Conservation (phyloP, 53 echinoderm and acorn worm genomes). For the Echinometra lucunter region DNA sequence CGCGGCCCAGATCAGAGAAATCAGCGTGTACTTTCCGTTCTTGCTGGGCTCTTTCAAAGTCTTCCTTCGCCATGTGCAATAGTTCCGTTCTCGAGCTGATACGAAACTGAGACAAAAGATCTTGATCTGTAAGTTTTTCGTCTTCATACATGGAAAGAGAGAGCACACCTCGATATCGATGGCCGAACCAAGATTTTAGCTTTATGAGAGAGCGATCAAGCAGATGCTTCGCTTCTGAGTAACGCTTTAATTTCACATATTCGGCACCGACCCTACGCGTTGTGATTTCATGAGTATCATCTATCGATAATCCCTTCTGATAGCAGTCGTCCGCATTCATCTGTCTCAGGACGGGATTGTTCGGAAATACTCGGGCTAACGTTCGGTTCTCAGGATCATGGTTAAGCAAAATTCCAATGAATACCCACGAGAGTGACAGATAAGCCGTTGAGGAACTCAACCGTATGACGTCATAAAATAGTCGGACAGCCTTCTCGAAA, state of each 20-base stretch:
- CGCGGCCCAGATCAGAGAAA: conserved; percentile 84
- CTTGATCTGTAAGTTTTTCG: conserved; percentile 15
- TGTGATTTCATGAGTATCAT: conserved; percentile 74
- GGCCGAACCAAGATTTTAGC: conserved; percentile 77
- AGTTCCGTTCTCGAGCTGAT: conserved; percentile 6
- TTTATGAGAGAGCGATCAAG: conserved; percentile 73
- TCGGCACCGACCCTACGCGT: conserved; percentile 87
- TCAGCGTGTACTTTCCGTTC: conserved; percentile 85
- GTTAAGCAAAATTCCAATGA: conserved; percentile 88
- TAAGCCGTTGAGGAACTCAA: conserved; percentile 67
- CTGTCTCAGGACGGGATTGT: conserved; percentile 17
- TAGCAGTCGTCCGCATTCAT: conserved; percentile 77
- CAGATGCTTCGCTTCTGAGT: conserved; percentile 71
- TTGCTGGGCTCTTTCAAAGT: conserved; percentile 73
- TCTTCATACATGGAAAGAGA: conserved; percentile 79
- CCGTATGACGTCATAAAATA: conserved; percentile 75
- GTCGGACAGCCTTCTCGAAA: conserved; percentile 74
- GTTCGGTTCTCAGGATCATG: conserved; percentile 73
- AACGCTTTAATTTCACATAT: conserved; percentile 79
- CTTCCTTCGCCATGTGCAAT: conserved; percentile 72
- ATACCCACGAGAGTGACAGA: conserved; percentile 83
- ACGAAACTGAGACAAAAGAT: background rate
- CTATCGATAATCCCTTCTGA: conserved; percentile 68
- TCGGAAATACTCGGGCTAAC: conserved; percentile 64
- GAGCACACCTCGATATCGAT: conserved; percentile 78